Conservation (phyloP, 2,888 invertebrate species). For the Tiliacea aurago region DNA sequence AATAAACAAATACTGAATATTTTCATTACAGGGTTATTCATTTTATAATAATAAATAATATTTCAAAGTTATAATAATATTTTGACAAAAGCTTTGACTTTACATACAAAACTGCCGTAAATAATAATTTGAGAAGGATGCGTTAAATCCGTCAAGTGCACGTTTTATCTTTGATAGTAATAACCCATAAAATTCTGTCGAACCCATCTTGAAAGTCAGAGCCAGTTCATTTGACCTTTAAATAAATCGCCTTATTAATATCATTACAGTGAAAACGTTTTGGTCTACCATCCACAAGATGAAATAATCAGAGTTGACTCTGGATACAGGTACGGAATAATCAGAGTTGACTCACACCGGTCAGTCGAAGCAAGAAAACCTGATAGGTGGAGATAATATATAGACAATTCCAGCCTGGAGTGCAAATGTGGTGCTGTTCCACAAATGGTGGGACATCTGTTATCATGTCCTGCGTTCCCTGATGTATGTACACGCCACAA, state of each 20-base stretch:
- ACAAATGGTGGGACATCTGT: neutral
- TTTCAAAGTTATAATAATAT: no score
- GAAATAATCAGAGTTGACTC: slow-evolving; percentile 8
- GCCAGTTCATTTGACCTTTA: slow-evolving; percentile 85
- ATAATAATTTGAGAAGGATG: slow-evolving; percentile 43
- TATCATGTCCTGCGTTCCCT: neutral
- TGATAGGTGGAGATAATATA: neutral
- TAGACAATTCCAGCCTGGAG: neutral
- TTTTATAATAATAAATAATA: no score
- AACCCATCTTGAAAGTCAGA: slow-evolving; percentile 79
- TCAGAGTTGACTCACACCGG: no score
- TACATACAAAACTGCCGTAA: slow-evolving; percentile 29
- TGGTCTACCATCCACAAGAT: slow-evolving; percentile 67
- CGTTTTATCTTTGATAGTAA: slow-evolving; percentile 71
- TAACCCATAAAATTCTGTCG: slow-evolving; percentile 76
- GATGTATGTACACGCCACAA: neutral
- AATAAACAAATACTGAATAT: no score
- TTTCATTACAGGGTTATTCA: no score
- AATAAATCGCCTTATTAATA: slow-evolving; percentile 84
- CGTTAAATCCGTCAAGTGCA: slow-evolving; percentile 56
- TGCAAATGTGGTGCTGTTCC: neutral
- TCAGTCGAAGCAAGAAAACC: neutral
- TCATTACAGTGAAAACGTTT: slow-evolving; percentile 75
- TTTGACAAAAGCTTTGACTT: neutral
- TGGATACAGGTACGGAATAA: slow-evolving; percentile 21